Evolutionary conservation across 2,797 vertebrate species (phyloP), one percentile per base, ranked within the genome.

Genomic region (Acanthiza pusilla): DNA sequence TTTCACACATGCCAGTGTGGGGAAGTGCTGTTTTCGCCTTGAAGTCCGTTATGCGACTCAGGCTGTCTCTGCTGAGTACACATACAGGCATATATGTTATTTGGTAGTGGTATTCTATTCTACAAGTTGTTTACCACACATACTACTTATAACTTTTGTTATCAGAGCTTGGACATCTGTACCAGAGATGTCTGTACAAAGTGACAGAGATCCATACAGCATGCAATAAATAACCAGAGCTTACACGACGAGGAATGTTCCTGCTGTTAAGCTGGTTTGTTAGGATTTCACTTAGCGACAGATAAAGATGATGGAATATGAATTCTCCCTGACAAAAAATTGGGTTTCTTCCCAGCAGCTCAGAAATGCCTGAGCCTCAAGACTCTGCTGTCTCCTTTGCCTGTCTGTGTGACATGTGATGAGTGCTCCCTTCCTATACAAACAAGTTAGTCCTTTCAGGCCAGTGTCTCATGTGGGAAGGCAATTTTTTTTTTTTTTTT

Each of bases 261-360:
- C 85, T 90, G 85, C 85, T 81, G 47, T 36, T 83, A 42, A 86
- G 70, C 73, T 62, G 66, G 40, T 86, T 94, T 94, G 82, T 85
- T 93, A 29, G 75, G 82, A 84, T 89, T 88, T 92, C 58, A 81
- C 79, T 86, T 58, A 68, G 76, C 0, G 6, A 75, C 74, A 91
- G 88, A 94, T 75, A 94, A 84, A 88, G 71, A 94, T 90, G 89
- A 94, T 73, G 70, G 89, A 96, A 72, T 68, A 88, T 0, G 7
- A 84, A 72, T 94, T 85, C 73, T 76, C 54, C 29, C 58, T 78
- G 89, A 86, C 76, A 96, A 72, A 83, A 89, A 84, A 29, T 7
- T 92, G 45, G 27, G 62, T 95, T 92, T 93, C 73, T 90, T 94
- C 82, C 96, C 90, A 72, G 94, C 51, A 40, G 51, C 76, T 78